These are phyloP conservation scores for Hydrophis major DNA, from an alignment of 2,797 vertebrate genomes.

Conservation along the genomic window DNA sequence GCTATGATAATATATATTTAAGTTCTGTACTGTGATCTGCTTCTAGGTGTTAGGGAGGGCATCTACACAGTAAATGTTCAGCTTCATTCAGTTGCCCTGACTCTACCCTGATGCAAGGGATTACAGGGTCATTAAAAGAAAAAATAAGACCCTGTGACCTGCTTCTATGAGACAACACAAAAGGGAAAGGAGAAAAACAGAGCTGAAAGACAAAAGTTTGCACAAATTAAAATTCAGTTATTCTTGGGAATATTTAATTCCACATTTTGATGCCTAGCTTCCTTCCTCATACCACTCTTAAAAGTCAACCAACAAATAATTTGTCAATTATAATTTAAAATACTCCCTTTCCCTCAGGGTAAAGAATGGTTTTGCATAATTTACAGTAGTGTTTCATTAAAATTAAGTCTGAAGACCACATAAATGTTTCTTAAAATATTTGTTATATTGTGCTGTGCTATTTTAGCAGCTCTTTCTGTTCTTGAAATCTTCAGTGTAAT, in stretches of 20 bases:
- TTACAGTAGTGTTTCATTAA: background rate
- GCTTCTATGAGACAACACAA: background rate
- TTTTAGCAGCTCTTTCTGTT: background rate
- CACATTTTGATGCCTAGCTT: background rate
- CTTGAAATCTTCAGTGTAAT: background rate
- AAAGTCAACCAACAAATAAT: background rate
- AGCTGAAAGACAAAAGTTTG: background rate
- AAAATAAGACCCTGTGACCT: background rate
- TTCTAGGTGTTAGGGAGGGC: background rate
- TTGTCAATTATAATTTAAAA: background rate
- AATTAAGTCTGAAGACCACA: background rate
- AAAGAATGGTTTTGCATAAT: background rate
- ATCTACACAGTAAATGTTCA: background rate
- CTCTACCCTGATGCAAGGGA: background rate
- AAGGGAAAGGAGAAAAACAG: background rate
- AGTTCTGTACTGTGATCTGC: background rate
- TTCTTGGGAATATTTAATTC: background rate
- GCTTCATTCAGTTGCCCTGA: background rate
- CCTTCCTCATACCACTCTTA: background rate
- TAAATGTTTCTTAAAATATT: background rate
- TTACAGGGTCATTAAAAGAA: background rate
- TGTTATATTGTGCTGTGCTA: background rate
- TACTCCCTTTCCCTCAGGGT: background rate
- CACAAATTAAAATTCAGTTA: background rate
- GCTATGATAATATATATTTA: background rate